Percentiles rank a stretch among this genome's conserved stretches.
Conservation (phyloP, 2,888 invertebrate species). For the Protophormia terraenovae region DNA sequence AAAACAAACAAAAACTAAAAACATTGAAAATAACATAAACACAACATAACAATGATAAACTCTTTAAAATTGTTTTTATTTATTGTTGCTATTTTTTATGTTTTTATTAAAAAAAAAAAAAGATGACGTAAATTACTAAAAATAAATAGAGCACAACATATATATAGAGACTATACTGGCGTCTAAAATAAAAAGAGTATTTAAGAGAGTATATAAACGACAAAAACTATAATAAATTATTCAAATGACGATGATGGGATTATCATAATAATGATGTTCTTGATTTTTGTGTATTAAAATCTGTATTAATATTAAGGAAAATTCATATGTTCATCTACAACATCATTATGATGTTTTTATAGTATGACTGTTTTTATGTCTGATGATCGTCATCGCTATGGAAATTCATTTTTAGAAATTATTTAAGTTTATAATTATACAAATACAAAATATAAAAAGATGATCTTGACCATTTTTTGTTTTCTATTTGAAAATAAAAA, state of each 20-base stretch:
- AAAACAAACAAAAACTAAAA: slow-evolving; percentile 8
- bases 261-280: neutral
- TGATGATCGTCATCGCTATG: slow-evolving; percentile 45
- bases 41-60: slow-evolving; percentile 33
- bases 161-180: neutral
- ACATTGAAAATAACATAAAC: slow-evolving; percentile 29
- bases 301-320: neutral
- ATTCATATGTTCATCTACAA: neutral
- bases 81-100: slow-evolving; percentile 4
- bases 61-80: slow-evolving; percentile 15
- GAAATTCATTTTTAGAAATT: slow-evolving; percentile 48
- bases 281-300: neutral
- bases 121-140: slow-evolving; percentile 79
- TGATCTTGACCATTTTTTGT: slow-evolving; percentile 64
- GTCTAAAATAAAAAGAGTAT: neutral
- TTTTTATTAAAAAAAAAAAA: slow-evolving; percentile 12
- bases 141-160: slow-evolving; percentile 72
- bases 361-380: slow-evolving; percentile 25
- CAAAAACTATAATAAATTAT: neutral
- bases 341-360: neutral
- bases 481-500: neutral
- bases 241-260: neutral
- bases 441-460: too few species aligned
- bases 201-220: neutral
- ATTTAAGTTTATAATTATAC: slow-evolving; percentile 31